Evolutionary conservation across 2,113 vertebrate genomes (phyloP), one percentile per base, ranked within the genome.

Genomic region (Glareola pratincola): DNA sequence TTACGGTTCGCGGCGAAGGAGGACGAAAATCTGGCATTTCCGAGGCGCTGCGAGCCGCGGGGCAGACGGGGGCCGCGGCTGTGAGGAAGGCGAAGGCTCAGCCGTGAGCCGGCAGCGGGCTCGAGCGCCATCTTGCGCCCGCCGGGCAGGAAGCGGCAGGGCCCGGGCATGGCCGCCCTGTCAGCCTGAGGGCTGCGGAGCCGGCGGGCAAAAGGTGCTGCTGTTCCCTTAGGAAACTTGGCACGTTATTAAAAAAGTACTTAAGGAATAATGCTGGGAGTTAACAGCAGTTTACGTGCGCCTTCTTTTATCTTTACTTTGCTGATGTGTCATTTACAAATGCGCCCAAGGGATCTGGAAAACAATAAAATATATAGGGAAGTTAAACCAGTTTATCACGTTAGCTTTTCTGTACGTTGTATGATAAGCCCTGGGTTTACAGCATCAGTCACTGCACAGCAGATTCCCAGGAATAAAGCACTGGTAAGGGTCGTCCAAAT

Each of bases 91-190:
- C 2, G 8, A 6, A 26, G 16, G 20, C 30, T 14, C 20, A 0
- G 8, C 79, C 11, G 2, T 5, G 32, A 2, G 50, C 7, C 50
- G 66, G 41, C 4, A 17, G 23, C 56, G 81, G 90, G 34, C 95
- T 95, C 48, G 77, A 85, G 82, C 94, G 92, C 92, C 96, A 94
- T 43, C 95, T 83, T 5, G 94, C 76, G 96, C 2, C 45, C 16
- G 7, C 4, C 3, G 14, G 5, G 5, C 3, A 13, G 22, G 4
- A 60, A 47, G 54, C 26, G 37, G 15, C 51, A 11, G 20, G 14
- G 29, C 47, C 13, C 4, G 14, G 14, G 26, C 12, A 2, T 4
- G 16, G 34, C 21, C 19, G 5, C n/a, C 29, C 5, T 27, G n/a
- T 6, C 30, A 3, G 34, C 17, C 47, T 6, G 53, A 0, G 10